Evolutionary conservation across 2,888 invertebrate genomes (phyloP).

Genomic region (Schizaphis graminum): DNA sequence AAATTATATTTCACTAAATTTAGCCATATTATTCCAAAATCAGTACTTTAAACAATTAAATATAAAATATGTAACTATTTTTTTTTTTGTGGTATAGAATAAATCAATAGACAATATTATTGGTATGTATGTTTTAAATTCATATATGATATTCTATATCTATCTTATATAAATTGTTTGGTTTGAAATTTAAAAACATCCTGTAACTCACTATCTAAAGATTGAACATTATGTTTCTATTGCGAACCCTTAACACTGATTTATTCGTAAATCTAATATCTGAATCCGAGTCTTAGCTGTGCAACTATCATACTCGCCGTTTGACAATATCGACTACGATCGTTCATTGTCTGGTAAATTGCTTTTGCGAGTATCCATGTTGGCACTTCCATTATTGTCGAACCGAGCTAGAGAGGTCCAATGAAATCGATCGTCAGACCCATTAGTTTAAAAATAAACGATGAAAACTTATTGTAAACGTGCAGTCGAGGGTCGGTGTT

Average conservation of each 20-base stretch:
- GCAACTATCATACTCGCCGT: background rate
- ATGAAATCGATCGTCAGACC: slow-evolving; percentile 31
- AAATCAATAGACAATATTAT: background rate
- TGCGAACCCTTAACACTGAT: background rate
- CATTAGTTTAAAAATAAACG: slow-evolving; percentile 23
- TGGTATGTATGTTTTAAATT: background rate
- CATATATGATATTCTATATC: background rate
- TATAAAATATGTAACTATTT: background rate
- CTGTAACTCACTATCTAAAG: background rate
- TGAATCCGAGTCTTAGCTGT: background rate
- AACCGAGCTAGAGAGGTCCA: background rate
- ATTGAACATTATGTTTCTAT: background rate
- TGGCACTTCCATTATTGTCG: background rate
- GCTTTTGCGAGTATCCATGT: background rate
- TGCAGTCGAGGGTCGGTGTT: slow-evolving; percentile 7
- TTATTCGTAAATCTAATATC: background rate
- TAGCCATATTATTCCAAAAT: background rate
- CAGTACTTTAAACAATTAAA: background rate
- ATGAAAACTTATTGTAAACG: slow-evolving; percentile 36
- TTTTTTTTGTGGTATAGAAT: background rate
- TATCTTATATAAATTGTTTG: background rate
- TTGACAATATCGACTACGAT: background rate
- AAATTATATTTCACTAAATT: background rate
- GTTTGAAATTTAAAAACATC: background rate
- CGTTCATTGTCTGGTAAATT: slow-evolving; percentile 7